These are phyloP conservation scores for Tetraneura akinire DNA, from an alignment of 1,140 invertebrate genomes.

Conservation along the genomic window DNA sequence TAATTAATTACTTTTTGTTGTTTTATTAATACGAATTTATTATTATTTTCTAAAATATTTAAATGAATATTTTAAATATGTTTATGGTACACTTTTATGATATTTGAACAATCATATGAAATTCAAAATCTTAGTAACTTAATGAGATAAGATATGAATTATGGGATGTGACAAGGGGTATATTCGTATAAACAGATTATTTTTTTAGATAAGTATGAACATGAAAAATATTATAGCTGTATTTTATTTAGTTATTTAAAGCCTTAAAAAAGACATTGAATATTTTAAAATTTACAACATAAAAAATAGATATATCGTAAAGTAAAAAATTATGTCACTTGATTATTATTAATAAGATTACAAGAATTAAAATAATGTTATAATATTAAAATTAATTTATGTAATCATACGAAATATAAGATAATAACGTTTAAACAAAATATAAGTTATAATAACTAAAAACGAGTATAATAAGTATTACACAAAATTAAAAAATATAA, in stretches of 20 bases:
- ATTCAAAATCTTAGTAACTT: not conserved
- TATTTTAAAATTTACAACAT: not conserved
- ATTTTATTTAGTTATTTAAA: not conserved
- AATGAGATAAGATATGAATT: conserved; percentile 23
- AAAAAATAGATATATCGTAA: not conserved
- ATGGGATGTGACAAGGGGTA: not conserved
- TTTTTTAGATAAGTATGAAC: conserved; percentile 9
- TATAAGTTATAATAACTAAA: too few relatives aligned
- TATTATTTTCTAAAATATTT: too few relatives aligned
- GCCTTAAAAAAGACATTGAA: not conserved
- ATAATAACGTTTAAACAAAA: too few relatives aligned
- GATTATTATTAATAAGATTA: not conserved
- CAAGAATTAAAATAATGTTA: not conserved
- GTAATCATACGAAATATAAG: too few relatives aligned
- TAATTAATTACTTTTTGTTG: too few relatives aligned
- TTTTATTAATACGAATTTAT: too few relatives aligned
- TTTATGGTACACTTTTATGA: not conserved
- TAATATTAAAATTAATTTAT: too few relatives aligned
- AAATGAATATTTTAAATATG: not conserved
- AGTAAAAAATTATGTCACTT: not conserved
- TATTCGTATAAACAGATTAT: not conserved
- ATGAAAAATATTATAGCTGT: conserved; percentile 9
- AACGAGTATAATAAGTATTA: too few relatives aligned
- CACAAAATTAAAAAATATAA: too few relatives aligned
- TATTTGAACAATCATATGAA: conserved; percentile 1